Evolutionary conservation across 2,888 invertebrate genomes (phyloP).

Genomic region (Synergus laeviventris): DNA sequence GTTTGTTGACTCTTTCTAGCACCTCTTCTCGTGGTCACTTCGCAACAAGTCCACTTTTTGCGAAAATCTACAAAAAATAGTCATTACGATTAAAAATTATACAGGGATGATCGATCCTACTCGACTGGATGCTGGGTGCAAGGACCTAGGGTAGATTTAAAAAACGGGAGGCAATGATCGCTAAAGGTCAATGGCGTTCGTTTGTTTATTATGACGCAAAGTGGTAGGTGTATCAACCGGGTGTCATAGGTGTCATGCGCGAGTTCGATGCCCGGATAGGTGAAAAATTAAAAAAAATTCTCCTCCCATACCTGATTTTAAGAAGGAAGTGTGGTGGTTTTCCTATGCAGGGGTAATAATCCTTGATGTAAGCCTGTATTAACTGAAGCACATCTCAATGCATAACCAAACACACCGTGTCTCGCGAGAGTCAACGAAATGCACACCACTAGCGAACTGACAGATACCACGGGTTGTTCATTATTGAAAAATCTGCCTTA

Average conservation of each 20-base stretch:
- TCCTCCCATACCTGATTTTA: constrained; percentile 37
- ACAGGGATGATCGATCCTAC: constrained; percentile 22
- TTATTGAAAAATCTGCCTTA: constrained; percentile 60
- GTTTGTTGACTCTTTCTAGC: constrained; percentile 37
- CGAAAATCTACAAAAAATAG: constrained; percentile 8
- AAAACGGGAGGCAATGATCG: constrained; percentile 32
- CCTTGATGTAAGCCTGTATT: constrained; percentile 31
- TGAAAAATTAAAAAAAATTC: constrained; percentile 30
- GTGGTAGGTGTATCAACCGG: constrained; percentile 53
- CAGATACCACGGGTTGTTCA: constrained; percentile 63
- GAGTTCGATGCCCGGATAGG: constrained; percentile 37
- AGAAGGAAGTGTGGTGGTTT: constrained; percentile 43
- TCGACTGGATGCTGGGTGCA: constrained; percentile 30
- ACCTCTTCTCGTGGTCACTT: constrained; percentile 23
- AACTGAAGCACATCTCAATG: constrained; percentile 57
- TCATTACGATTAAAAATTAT: background rate
- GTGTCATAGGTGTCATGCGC: constrained; percentile 52
- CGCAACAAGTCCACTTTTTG: constrained; percentile 13
- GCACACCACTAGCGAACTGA: constrained; percentile 61
- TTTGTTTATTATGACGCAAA: constrained; percentile 63
- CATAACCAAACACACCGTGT: constrained; percentile 58
- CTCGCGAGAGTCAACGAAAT: constrained; percentile 57
- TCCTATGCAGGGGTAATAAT: constrained; percentile 45
- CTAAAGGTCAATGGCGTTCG: constrained; percentile 60
- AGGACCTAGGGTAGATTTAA: constrained; percentile 31